Evolutionary conservation across 2,113 vertebrate genomes (phyloP), one percentile per base, ranked within the genome.

Genomic region (Montifringilla adamsi): DNA sequence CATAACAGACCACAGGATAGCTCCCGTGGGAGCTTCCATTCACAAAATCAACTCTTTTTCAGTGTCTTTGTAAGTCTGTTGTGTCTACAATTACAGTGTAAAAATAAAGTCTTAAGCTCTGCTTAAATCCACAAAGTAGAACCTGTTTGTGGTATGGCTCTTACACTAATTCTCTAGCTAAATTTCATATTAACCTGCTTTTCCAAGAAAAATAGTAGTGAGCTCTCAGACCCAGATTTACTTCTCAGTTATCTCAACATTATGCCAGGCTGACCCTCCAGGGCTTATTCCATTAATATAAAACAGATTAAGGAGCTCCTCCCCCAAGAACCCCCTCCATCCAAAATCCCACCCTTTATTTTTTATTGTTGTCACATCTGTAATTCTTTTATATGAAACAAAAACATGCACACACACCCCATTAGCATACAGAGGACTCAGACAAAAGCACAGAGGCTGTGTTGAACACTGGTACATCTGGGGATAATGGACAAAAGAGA

Each of bases 401-500:
- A 72, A 92, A 72, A 12, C 23, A 53, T 0, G 2, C 8, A 56
- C 2, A 0, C 20, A n/a, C 23, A 26, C 8, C 5, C 43, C 26
- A 35, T 15, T 55, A 24, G 49, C 14, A 58, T 35, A 89, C 15
- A 13, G 27, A 83, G 33, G 37, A 70, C 26, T 59, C 44, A 47
- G 43, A 86, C 15, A 88, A 73, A 93, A 84, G 64, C 55, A 83
- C 52, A 62, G 3, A 72, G 60, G 30, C 26, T 88, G 8, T 70
- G 50, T 44, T 87, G 67, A 85, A 47, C 56, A 43, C 44, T 59
- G 64, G 56, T 72, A 81, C 17, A 52, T 78, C 37, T 64, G 72
- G 60, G 47, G 14, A 88, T 81, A 90, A 94, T 6, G 37, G 83
- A 78, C 31, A 64, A 70, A 89, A 91, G 47, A 84, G 35, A 30